phyloP scores from a whole-genome alignment of 1,140 invertebrate species.

The Maniola jurtina region DNA sequence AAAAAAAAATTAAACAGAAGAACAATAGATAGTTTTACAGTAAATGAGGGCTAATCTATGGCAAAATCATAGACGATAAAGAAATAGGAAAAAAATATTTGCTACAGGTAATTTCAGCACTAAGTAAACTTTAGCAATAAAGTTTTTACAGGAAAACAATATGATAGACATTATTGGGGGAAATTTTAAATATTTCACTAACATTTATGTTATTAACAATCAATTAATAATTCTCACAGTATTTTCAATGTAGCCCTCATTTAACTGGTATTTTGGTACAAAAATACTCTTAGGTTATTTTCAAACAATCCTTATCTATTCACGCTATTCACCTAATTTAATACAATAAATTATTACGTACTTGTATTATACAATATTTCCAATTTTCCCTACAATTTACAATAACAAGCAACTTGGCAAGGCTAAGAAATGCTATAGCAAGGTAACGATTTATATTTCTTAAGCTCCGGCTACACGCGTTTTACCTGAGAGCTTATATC shows the following conservation, averaged over 20 bases:
- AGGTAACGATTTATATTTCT: background rate
- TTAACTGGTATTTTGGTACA: constrained; percentile 39
- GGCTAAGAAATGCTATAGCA: constrained; percentile 20
- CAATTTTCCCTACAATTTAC: constrained; percentile 18
- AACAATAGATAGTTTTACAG: too few relatives aligned
- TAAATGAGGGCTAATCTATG: background rate
- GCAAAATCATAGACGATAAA: background rate
- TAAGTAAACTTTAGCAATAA: too few relatives aligned
- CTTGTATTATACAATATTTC: constrained; percentile 21
- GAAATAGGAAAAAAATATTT: too few relatives aligned
- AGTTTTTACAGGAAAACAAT: too few relatives aligned
- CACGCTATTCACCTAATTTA: constrained; percentile 38
- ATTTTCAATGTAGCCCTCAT: background rate
- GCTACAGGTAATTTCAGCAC: too few relatives aligned
- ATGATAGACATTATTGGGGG: too few relatives aligned
- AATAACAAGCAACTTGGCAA: constrained; percentile 14
- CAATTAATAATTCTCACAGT: background rate
- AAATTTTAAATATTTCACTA: too few relatives aligned
- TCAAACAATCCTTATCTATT: constrained; percentile 41
- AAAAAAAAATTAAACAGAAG: too few relatives aligned
- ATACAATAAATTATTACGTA: constrained; percentile 42
- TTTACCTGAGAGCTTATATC: too few relatives aligned
- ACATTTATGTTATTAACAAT: background rate
- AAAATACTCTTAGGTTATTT: constrained; percentile 52
- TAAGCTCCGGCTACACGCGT: too few relatives aligned